Conservation (phyloP, 2,888 invertebrate genomes). For the Ernsta delagoae region DNA sequence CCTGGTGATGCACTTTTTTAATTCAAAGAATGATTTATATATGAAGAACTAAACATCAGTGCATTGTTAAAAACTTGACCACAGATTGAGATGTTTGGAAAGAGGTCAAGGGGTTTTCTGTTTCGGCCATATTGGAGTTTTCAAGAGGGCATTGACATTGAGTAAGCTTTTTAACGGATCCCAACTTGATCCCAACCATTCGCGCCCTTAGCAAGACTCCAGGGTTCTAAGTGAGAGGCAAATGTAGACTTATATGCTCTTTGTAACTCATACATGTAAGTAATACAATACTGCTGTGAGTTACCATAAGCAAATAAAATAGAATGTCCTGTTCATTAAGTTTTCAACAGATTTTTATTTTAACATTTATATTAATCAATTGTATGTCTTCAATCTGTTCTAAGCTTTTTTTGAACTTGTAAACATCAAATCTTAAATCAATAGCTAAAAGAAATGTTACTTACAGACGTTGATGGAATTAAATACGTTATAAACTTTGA, state of each 20-base stretch:
- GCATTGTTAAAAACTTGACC: constrained; percentile 85
- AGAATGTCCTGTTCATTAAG: constrained; percentile 41
- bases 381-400: constrained; percentile 41
- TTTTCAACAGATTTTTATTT: constrained; percentile 44
- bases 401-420: constrained; percentile 42
- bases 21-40: constrained; percentile 9
- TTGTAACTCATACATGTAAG: constrained; percentile 83
- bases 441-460: constrained; percentile 18
- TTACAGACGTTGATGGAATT: constrained; percentile 97
- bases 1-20: constrained; percentile 81
- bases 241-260: constrained; percentile 67
- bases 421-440: constrained; percentile 14
- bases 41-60: constrained; percentile 48
- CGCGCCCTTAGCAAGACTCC: constrained; percentile 78
- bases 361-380: constrained; percentile 6
- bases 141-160: constrained; percentile 60
- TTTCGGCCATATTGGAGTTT: constrained; percentile 83
- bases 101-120: constrained; percentile 84
- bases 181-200: constrained; percentile 46
- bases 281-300: constrained; percentile 76
- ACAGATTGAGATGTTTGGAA: constrained; percentile 71
- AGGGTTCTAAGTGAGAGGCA: constrained; percentile 84
- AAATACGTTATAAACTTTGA: constrained; percentile 98
- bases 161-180: constrained; percentile 26
- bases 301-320: constrained; percentile 57